Base-by-base conservation (phyloP, 2,797 vertebrate genomes). In the Echiichthys vipera region DNA sequence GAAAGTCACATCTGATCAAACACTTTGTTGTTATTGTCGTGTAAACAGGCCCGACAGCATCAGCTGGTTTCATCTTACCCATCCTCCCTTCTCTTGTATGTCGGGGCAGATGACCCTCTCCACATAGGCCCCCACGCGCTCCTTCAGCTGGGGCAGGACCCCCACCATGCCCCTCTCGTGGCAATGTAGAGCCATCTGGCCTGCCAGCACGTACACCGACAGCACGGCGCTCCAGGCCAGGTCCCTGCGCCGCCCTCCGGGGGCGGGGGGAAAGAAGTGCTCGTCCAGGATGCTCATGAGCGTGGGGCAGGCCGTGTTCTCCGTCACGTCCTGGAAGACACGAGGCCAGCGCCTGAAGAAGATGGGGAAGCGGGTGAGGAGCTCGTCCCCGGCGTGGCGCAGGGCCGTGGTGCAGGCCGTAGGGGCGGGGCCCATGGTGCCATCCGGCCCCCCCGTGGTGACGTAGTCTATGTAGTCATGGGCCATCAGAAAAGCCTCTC, bases 341-440 rank as follows among this genome's bases (percentile, higher is more conserved):
- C 94, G 89, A 0, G 94, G 94, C 95, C 94, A 96, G 51, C 94
- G 93, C 5, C 91, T 88, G 78, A 96, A 95, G 88, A 95, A 95
- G 77, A 95, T 95, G 37, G 93, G 95, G 72, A 95, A 96, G 63
- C 89, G 90, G 24, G 29, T 32, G 24, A 95, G 91, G 6, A 95
- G 94, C 67, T 95, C 91, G 0, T 95, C 91, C 0, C 93, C 94
- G 0, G 95, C 94, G 0, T 94, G 87, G 5, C 93, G 90, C 59
- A 96, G 77, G 11, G 94, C 93, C 0, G 88, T 83, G 0, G 92
- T 42, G 47, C 92, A 86, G 22, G 18, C 43, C 1, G 93, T 89
- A 0, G 94, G 93, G 10, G 95, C 88, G 0, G 90, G 77, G 12
- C 79, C 75, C 25, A 85, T 71, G 1, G 66, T 51, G 0, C 84